These are phyloP conservation scores for Iphiclides podalirius DNA, from an alignment of 2,888 invertebrate genomes.

Conservation along the genomic window DNA sequence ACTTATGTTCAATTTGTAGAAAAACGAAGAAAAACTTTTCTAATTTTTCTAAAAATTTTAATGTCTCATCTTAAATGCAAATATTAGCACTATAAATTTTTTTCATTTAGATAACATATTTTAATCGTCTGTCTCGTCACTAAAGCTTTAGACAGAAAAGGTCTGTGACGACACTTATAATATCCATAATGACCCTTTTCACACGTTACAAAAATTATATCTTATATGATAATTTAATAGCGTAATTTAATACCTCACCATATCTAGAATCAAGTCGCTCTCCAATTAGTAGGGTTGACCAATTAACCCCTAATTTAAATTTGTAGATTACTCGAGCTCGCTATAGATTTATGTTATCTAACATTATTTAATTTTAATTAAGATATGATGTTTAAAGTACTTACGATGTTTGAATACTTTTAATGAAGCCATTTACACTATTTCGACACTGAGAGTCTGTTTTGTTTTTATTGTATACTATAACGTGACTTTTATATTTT, in stretches of 20 bases:
- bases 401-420: background rate
- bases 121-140: no score
- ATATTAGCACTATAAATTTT: no score
- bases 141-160: no score
- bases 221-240: background rate
- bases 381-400: background rate
- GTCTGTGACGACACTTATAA: background rate
- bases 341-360: background rate
- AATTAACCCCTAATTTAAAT: constrained; percentile 8
- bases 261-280: constrained; percentile 6
- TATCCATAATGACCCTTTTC: background rate
- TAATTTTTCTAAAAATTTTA: no score
- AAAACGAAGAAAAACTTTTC: no score
- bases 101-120: no score
- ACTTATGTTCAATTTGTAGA: no score
- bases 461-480: no score
- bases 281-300: constrained; percentile 9
- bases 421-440: no score
- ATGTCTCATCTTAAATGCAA: no score
- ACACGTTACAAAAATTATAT: constrained; percentile 3
- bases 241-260: background rate
- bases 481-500: no score
- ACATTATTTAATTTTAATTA: background rate
- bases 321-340: constrained; percentile 4
- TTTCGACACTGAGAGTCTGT: no score